A percentile compares a stretch with the other conserved stretches of the same genome.
phyloP scores from a whole-genome alignment of 2,888 invertebrate species.

The Dilophus febrilis region DNA sequence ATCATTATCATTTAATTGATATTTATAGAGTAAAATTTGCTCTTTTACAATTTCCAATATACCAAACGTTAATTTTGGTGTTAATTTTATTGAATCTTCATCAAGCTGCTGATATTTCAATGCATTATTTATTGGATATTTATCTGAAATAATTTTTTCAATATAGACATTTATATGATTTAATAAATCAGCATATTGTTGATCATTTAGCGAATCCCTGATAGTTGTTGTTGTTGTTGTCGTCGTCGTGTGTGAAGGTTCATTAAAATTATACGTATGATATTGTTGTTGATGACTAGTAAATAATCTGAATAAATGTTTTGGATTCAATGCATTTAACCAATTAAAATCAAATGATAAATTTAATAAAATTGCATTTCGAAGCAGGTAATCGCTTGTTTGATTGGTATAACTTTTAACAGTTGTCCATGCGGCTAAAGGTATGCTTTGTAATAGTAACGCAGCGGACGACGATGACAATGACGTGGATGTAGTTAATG shows the following conservation, averaged over 20 bases:
- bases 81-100: constrained; percentile 8
- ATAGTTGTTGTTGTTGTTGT: too few relatives aligned
- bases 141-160: constrained; percentile 22
- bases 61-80: constrained; percentile 18
- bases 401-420: too few relatives aligned
- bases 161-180: constrained; percentile 26
- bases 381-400: constrained; percentile 23
- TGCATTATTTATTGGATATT: constrained; percentile 9
- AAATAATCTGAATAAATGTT: background rate
- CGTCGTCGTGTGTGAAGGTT: constrained; percentile 9
- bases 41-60: constrained; percentile 21
- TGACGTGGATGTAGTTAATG: too few relatives aligned
- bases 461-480: too few relatives aligned
- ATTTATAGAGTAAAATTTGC: constrained; percentile 15
- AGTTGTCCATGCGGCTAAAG: too few relatives aligned
- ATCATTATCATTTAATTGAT: constrained; percentile 17
- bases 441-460: too few relatives aligned
- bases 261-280: constrained; percentile 3
- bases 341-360: constrained; percentile 2
- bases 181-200: constrained; percentile 25
- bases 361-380: background rate
- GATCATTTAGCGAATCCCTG: constrained; percentile 19
- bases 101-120: too few relatives aligned
- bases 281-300: background rate
- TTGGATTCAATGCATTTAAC: too few relatives aligned